Conservation (phyloP, 2,888 invertebrate genomes). For the Ferdinandea cuprea region DNA sequence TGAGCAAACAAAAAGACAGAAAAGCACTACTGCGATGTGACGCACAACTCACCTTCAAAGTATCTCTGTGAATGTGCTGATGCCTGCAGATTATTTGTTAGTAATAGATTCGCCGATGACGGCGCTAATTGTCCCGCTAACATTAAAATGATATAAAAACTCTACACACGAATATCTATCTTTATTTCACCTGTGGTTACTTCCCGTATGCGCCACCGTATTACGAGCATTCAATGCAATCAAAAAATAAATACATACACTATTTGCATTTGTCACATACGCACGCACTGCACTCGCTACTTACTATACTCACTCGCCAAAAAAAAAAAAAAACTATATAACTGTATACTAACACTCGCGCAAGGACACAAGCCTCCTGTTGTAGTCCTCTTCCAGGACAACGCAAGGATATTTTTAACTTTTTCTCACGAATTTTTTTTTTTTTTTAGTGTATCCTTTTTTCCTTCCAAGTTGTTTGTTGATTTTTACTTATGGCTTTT, state of each 20-base stretch:
- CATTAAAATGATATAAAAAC: constrained; percentile 79
- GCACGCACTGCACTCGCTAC: constrained; percentile 23
- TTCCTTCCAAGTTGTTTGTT: constrained; percentile 30
- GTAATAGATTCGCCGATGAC: constrained; percentile 79
- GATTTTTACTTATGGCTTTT: constrained; percentile 39
- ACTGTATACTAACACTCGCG: constrained; percentile 9
- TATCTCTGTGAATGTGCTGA: constrained; percentile 75
- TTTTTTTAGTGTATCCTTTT: constrained; percentile 10
- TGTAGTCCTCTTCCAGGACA: constrained; percentile 37
- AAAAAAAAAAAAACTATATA: too few species aligned
- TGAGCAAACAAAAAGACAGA: constrained; percentile 13
- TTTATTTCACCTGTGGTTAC: constrained; percentile 41
- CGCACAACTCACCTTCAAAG: constrained; percentile 77
- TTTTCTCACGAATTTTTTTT: constrained; percentile 55
- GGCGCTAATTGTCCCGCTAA: constrained; percentile 82
- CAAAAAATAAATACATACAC: constrained; percentile 11
- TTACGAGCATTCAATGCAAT: constrained; percentile 9
- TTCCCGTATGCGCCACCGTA: not conserved
- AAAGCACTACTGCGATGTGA: constrained; percentile 13
- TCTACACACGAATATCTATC: constrained; percentile 35
- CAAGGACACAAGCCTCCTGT: constrained; percentile 48
- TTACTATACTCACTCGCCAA: too few species aligned
- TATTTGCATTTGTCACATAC: constrained; percentile 26
- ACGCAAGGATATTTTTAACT: constrained; percentile 59
- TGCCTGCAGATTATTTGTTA: constrained; percentile 78